Percentiles rank a stretch among this genome's conserved stretches.
Evolutionary conservation across 1,140 invertebrate species (phyloP).

Genomic region (Meloidogyne hapla): DNA sequence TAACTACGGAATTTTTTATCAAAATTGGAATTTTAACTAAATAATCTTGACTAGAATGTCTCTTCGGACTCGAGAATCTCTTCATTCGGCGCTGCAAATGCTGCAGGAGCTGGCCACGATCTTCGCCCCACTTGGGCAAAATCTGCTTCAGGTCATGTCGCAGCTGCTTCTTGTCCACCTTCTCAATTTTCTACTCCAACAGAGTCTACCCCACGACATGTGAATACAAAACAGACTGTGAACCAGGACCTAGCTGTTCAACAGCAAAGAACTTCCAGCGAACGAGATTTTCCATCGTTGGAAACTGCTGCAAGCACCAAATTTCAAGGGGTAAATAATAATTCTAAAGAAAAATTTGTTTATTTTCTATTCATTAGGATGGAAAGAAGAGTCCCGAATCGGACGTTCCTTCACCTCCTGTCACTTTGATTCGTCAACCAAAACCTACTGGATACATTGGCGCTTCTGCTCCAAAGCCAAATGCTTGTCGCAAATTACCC

Average conservation of each 20-base stretch:
- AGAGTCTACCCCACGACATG: neutral
- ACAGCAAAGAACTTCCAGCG: conserved; percentile 33
- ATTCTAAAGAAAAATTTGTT: conserved; percentile 9
- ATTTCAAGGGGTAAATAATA: conserved; percentile 14
- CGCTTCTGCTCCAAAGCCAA: conserved; percentile 39
- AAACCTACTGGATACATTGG: conserved; percentile 46
- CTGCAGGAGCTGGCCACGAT: conserved; percentile 41
- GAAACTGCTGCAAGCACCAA: conserved; percentile 42
- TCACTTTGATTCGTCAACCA: conserved; percentile 18
- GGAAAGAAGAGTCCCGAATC: conserved; percentile 8
- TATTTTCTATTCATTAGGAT: conserved; percentile 12
- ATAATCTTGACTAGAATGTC: conserved; percentile 6
- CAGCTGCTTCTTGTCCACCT: neutral
- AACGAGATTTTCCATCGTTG: conserved; percentile 56
- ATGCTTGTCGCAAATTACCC: conserved; percentile 41
- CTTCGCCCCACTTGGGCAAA: conserved; percentile 61
- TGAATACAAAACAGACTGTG: neutral
- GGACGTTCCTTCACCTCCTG: neutral
- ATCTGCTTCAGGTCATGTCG: conserved; percentile 31
- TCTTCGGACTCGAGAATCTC: conserved; percentile 27
- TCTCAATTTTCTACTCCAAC: neutral
- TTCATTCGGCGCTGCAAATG: conserved; percentile 31
- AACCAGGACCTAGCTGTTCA: conserved; percentile 28
- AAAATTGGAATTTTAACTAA: conserved; percentile 4
- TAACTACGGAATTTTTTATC: neutral